Evolutionary conservation across 1,140 invertebrate genomes (phyloP), one percentile per base, ranked within the genome.

Genomic region (Chelonus insularis): DNA sequence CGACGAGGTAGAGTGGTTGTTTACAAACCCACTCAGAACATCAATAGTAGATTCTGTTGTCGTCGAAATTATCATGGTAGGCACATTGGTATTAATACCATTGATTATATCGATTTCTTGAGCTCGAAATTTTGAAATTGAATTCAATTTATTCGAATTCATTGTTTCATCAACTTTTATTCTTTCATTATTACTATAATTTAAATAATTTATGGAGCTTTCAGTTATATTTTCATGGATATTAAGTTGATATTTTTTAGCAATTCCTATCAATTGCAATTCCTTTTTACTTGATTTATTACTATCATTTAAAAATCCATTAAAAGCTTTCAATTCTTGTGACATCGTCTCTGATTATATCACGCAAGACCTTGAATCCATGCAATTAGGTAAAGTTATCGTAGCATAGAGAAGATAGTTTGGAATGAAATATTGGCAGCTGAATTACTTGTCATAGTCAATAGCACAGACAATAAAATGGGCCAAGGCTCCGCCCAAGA

Each of bases 401-500:
- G 8, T 12, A n/a, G 11, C 36, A 48, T 18, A 6, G 14, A n/a
- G 12, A 34, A 32, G 11, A 14, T 25, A 14, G 7, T 51, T 5
- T 5, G 32, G n/a, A 36, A 34, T 23, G 34, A 11, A 34, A 39
- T 18, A 37, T 55, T 55, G 52, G 36, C 52, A 55, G 52, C 14
- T n/a, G 39, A 34, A 9, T 21, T 29, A 55, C 18, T 20, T 8
- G 9, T 55, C 12, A 4, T 37, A 9, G 52, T 41, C 52, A n/a
- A 14, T 20, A 16, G 34, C 21, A 55, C 9, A 6, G 11, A 2
- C 16, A 16, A 51, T 16, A 12, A 39, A 37, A 55, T 20, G 16
- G 52, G 14, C 52, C 52, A 55, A 55, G 52, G 52, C 52, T 55
- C 52, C 52, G 18, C 52, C 52, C 52, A 20, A 21, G 52, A 51